Conservation (phyloP, 2,888 invertebrate genomes). For the Drosophila kambysellisi region DNA sequence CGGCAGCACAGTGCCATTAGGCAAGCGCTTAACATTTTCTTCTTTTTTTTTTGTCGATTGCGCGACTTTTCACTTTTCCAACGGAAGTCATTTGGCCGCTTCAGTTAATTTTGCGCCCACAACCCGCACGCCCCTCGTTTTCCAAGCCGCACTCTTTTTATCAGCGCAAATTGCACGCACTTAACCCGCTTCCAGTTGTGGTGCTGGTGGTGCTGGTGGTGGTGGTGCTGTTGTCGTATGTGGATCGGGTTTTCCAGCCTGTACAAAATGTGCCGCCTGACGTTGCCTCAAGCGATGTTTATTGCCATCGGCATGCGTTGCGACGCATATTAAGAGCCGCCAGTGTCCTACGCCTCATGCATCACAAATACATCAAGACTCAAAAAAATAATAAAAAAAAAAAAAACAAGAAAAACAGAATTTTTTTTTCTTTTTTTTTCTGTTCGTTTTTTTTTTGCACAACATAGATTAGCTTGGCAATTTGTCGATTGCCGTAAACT, state of each 20-base stretch:
- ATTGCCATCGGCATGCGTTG: conserved; percentile 55
- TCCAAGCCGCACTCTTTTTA: conserved; percentile 60
- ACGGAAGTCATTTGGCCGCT: conserved; percentile 71
- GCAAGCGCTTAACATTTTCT: conserved; percentile 49
- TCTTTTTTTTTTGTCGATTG: conserved; percentile 30
- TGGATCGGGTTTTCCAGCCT: conserved; percentile 65
- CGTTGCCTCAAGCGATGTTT: conserved; percentile 48
- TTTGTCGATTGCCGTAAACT: conserved; percentile 81
- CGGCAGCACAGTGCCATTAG: conserved; percentile 52
- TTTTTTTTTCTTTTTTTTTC: neutral
- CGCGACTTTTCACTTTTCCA: conserved; percentile 72
- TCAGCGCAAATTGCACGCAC: conserved; percentile 80
- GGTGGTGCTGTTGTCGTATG: conserved; percentile 31
- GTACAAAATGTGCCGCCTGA: conserved; percentile 33
- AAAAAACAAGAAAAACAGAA: conserved; percentile 10
- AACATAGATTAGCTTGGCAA: conserved; percentile 70
- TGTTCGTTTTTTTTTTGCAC: conserved; percentile 11
- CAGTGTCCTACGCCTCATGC: conserved; percentile 64
- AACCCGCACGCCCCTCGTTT: conserved; percentile 1
- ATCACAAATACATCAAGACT: conserved; percentile 50
- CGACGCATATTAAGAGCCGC: conserved; percentile 61
- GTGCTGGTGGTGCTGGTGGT: conserved; percentile 15
- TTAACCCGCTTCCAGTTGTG: conserved; percentile 77
- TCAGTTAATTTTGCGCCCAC: conserved; percentile 49
- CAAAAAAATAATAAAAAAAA: neutral